Evolutionary conservation across 2,113 vertebrate genomes (phyloP), one percentile per base, ranked within the genome.

Genomic region (Monarcha castaneiventris): DNA sequence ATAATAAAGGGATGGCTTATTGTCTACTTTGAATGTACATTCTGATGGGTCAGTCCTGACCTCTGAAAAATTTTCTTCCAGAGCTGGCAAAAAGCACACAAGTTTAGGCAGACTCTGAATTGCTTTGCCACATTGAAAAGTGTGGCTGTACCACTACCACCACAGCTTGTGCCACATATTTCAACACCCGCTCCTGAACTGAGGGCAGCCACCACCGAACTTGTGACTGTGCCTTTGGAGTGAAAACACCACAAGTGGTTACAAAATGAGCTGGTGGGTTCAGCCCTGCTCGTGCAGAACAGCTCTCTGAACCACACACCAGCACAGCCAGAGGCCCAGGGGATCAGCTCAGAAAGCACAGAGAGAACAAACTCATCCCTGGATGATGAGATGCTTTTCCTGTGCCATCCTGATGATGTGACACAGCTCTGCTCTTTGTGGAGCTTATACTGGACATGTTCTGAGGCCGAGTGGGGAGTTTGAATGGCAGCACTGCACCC

Each of bases 1-100:
- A 97, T 95, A 93, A 97, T 69, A 52, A 85, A 96, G 39, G 92
- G 51, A 54, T 44, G 12, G n/a, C 49, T 84, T 66, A 90, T 75
- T 75, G 92, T 93, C 94, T 89, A 43, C 82, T 96, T 39, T 32
- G 11, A 83, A 81, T 37, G 73, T 63, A 51, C 64, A 29, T 48
- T 49, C 73, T 59, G 32, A 39, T 83, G 93, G 97, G 97, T 93
- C 96, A 94, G 93, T 63, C 44, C 35, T 43, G 17, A 62, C 85
- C 83, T 72, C 73, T 5, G 33, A 55, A 72, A 82, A 46, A 55
- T 89, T 89, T 56, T 56, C 17, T 49, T 68, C 16, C 29, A 39
- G 41, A 90, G 61, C 25, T 15, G 44, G 33, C 56, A 68, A 91
- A 90, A 77, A 43, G 20, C 14, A 3, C 3, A 8, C 7, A 79